Base-by-base conservation (phyloP, 2,113 vertebrate species). In the Scolopax mira region DNA sequence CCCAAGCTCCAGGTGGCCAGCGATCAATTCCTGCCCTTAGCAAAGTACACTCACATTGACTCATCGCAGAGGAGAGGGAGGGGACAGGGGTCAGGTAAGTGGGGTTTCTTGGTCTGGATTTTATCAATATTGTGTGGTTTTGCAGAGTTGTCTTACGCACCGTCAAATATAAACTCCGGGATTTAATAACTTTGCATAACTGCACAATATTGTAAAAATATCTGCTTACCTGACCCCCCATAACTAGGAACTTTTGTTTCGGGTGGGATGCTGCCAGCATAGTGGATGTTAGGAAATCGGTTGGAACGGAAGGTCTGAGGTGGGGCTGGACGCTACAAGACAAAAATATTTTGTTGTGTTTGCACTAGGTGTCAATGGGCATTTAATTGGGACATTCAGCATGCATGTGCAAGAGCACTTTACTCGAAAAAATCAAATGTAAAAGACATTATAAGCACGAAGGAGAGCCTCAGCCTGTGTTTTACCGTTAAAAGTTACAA, bases 121-220 rank as follows among this genome's bases (percentile, higher is more conserved):
- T 91, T 91, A 88, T 4, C 90, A 88, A 95, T 90, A 92, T 75
- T 94, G 90, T 84, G 93, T 84, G 85, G 86, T 89, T 94, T 85
- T 94, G 91, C 81, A 97, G 74, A 90, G 69, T 54, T 88, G 49
- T 52, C 82, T 84, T 28, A 22, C 2, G 25, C 3, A n/a, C 24
- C 48, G 25, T 22, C 85, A n/a, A 25, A 8, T 4, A 52, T 0
- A 61, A 93, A 79, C 2, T 66, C 31, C 51, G 39, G 44, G 19
- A n/a, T 89, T 88, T 9, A 72, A 12, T 46, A 86, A 95, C 78
- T 90, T 64, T 85, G 91, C 93, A 79, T 13, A 95, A 93, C 90
- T 41, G 66, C 92, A 93, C 86, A 91, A 85, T 88, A 93, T 66
- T 94, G 86, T 78, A 65, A 62, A 94, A 88, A 42, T 5, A 31